phyloP scores from a whole-genome alignment of 2,113 vertebrate species.

The Phalacrocorax carbo region DNA sequence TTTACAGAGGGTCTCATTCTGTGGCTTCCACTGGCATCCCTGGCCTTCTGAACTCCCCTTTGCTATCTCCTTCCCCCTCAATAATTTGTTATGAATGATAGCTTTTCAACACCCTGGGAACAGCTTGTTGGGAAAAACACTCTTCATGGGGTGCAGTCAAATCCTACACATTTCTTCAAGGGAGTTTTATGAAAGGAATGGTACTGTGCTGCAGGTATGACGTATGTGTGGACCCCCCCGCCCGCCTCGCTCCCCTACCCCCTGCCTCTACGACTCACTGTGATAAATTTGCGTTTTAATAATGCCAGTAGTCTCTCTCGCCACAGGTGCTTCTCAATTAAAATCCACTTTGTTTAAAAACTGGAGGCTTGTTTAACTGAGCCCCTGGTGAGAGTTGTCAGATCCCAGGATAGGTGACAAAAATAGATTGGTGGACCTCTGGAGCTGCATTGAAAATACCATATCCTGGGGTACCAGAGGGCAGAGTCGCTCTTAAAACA shows the following conservation, averaged over 20 bases:
- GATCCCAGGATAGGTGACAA: conserved; percentile 48
- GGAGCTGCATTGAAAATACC: conserved; percentile 17
- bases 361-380: conserved; percentile 51
- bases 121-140: conserved; percentile 60
- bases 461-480: conserved; percentile 8
- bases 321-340: conserved; percentile 67
- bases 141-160: conserved; percentile 59
- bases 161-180: conserved; percentile 59
- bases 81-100: conserved; percentile 81
- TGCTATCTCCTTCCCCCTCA: conserved; percentile 75
- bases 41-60: conserved; percentile 74
- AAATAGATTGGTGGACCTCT: conserved; percentile 25
- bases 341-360: conserved; percentile 68
- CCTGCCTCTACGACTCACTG: background rate
- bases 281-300: conserved; percentile 34
- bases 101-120: conserved; percentile 82
- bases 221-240: background rate
- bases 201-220: conserved; percentile 67
- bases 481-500: conserved; percentile 1
- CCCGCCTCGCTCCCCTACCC: background rate
- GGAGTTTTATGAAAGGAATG: conserved; percentile 45
- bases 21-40: conserved; percentile 69
- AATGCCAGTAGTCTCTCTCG: background rate
- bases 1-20: conserved; percentile 77
- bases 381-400: conserved; percentile 60